Base-by-base conservation (phyloP, 2,888 invertebrate genomes). In the Drosophila basisetae region DNA sequence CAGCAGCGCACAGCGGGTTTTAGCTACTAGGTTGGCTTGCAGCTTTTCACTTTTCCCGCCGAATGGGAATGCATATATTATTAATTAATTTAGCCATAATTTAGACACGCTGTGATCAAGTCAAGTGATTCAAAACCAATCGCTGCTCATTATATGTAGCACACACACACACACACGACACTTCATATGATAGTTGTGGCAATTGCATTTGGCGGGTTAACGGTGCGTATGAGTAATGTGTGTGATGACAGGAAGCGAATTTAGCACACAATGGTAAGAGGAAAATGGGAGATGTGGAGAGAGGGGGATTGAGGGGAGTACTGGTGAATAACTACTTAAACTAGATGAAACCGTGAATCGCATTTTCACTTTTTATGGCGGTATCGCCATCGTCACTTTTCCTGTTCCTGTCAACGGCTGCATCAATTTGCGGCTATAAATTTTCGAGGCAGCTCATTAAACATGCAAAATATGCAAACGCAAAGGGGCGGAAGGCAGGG, bases 181-280 rank as follows among this genome's bases (percentile, higher is more conserved):
- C 59, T 61, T 64, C 54, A 62, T 22, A 18, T 43, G 39, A 31
- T 35, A 54, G 39, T 35, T 54, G 64, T 59, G 65, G 55, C 68
- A 63, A 37, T 54, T 67, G 77, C 53, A 54, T 22, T 68, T 68
- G 69, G 50, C 70, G 70, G 81, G 77, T 65, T 69, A 90, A 88
- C 85, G 74, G 85, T 85, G 85, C 85, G 85, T 85, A 90, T 85
- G 90, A 90, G 85, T 90, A 88, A 90, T 82, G n/a, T 66, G 69
- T 76, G 63, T 54, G 82, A 80, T 63, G 73, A 58, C 90, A 88
- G 85, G 90, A 85, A 85, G 62, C 65, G 59, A 73, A 82, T 90
- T 90, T 88, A 90, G 85, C 90, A 90, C 90, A 85, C 90, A 90
- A 89, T 89, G 73, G 67, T 18, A 61, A 53, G n/a, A 53, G 55